Evolutionary conservation across 2,888 invertebrate genomes (phyloP).

Genomic region (Tetropium fuscum): DNA sequence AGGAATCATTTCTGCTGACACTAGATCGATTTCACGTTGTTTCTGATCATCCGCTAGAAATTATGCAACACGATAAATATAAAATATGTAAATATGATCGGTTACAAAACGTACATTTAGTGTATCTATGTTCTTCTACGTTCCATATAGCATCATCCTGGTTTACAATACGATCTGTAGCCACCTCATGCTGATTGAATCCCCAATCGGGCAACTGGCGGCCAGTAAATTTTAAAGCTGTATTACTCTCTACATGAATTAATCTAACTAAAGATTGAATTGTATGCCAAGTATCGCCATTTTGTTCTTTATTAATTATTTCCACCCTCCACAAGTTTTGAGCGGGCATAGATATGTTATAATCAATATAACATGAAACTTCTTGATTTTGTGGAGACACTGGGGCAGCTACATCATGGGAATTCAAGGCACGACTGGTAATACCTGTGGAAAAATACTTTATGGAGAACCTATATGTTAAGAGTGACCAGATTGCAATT

Average conservation of each 20-base stretch:
- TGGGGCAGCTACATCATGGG: slow-evolving; percentile 96
- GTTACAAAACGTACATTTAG: slow-evolving; percentile 75
- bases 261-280: slow-evolving; percentile 89
- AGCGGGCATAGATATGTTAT: slow-evolving; percentile 95
- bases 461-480: background rate
- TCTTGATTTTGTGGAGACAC: slow-evolving; percentile 94
- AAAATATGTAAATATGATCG: background rate
- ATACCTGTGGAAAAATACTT: slow-evolving; percentile 66
- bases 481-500: too few relatives aligned
- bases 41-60: slow-evolving; percentile 83
- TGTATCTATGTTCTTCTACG: slow-evolving; percentile 96
- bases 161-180: slow-evolving; percentile 83
- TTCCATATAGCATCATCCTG: slow-evolving; percentile 95
- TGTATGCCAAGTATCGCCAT: slow-evolving; percentile 87
- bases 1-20: slow-evolving; percentile 94
- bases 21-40: slow-evolving; percentile 88
- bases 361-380: slow-evolving; percentile 96
- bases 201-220: slow-evolving; percentile 95
- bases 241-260: slow-evolving; percentile 84
- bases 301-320: slow-evolving; percentile 80
- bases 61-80: too few relatives aligned
- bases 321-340: slow-evolving; percentile 93
- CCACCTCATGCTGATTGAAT: slow-evolving; percentile 94
- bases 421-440: slow-evolving; percentile 91
- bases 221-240: slow-evolving; percentile 88